A percentile compares a stretch with the other conserved stretches of the same genome.
These are phyloP conservation scores for Chrysolina haemoptera DNA, from an alignment of 2,888 invertebrate species.

Conservation along the genomic window DNA sequence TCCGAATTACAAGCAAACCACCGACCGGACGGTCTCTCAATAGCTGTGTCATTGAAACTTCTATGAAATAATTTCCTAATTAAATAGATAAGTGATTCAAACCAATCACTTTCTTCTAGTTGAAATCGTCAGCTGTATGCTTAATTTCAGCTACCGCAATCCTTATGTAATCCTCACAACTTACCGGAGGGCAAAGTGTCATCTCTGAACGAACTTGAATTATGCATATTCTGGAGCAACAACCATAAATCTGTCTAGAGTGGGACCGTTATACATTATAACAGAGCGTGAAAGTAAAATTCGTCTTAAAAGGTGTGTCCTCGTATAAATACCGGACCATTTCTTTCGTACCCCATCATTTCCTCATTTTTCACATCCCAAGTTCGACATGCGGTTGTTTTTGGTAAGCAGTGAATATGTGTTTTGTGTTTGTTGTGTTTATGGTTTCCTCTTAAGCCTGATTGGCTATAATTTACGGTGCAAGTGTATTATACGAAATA, in stretches of 20 bases:
- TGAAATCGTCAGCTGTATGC: slow-evolving; percentile 10
- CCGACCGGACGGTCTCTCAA: too few species aligned
- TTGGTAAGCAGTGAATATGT: slow-evolving; percentile 55
- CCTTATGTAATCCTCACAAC: slow-evolving; percentile 32
- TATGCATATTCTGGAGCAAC: slow-evolving; percentile 32
- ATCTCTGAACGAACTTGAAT: slow-evolving; percentile 29
- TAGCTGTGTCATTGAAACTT: neutral
- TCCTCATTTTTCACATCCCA: slow-evolving; percentile 50
- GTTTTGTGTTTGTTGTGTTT: slow-evolving; percentile 11
- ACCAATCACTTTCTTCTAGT: neutral
- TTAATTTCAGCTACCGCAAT: slow-evolving; percentile 30
- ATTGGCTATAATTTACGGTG: too few species aligned
- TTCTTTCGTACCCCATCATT: slow-evolving; percentile 54
- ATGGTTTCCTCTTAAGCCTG: neutral
- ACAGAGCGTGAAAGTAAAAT: slow-evolving; percentile 40
- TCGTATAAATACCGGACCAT: slow-evolving; percentile 58
- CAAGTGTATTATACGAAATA: too few species aligned
- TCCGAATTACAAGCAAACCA: too few species aligned
- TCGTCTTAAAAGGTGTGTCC: slow-evolving; percentile 57
- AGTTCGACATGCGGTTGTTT: slow-evolving; percentile 52
- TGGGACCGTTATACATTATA: slow-evolving; percentile 9
- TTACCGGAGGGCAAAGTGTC: slow-evolving; percentile 12
- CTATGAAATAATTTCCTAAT: neutral
- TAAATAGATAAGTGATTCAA: neutral
- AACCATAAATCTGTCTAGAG: neutral